Percentiles rank a stretch among this genome's conserved stretches.
Evolutionary conservation across 2,888 invertebrate genomes (phyloP).

Genomic region (Zele albiditarsus): DNA sequence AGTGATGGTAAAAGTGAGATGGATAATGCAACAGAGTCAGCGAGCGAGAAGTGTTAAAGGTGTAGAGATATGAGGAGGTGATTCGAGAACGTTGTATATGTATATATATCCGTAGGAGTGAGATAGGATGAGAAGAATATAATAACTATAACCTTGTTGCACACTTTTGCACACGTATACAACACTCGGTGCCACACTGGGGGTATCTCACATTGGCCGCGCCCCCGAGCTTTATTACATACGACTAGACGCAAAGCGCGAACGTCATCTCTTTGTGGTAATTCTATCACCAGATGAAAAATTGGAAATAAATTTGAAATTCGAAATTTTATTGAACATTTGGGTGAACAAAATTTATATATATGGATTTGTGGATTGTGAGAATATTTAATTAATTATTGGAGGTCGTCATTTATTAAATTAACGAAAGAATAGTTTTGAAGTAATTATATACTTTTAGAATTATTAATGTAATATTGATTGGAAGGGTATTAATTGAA

Average conservation of each 20-base stretch:
- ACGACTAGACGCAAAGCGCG: not conserved
- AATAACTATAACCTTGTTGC: conserved; percentile 16
- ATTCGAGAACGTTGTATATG: conserved; percentile 1
- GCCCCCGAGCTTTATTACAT: conserved; percentile 17
- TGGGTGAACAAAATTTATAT: no score
- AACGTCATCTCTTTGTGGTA: not conserved
- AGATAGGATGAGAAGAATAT: not conserved
- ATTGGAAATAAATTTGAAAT: no score
- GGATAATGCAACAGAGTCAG: conserved; percentile 2
- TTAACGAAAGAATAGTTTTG: no score
- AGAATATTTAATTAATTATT: no score
- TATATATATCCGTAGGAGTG: not conserved
- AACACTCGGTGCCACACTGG: not conserved
- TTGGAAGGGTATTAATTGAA: no score
- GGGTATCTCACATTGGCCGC: conserved; percentile 14
- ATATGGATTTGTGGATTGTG: no score
- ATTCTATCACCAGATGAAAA: no score
- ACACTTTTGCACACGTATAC: not conserved
- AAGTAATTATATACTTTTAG: no score
- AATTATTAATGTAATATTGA: no score
- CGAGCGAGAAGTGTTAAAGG: conserved; percentile 11
- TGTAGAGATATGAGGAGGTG: conserved; percentile 20
- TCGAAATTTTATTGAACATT: no score
- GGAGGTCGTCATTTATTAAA: no score
- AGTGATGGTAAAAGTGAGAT: not conserved